Evolutionary conservation across 2,888 invertebrate genomes (phyloP), one percentile per base, ranked within the genome.

Genomic region (Nipponacmea schrenckii): DNA sequence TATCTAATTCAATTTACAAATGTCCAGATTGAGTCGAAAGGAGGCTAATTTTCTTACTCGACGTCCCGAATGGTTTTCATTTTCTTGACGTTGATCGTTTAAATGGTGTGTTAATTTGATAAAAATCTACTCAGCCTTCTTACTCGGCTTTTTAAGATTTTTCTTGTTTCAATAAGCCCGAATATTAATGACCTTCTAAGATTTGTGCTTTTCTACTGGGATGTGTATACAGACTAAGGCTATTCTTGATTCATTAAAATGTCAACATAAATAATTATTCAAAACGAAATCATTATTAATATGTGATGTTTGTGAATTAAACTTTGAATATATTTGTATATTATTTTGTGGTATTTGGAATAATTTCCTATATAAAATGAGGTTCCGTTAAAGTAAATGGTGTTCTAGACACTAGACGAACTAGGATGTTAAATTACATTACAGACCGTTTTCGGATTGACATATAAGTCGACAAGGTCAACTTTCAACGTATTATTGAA

Each of bases 1-100:
- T 56, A 20, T 56, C 24, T 56, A 56, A 56, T 56, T 56, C 24
- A 56, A 56, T 56, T 56, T 56, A 56, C 56, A 56, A 56, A 56
- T 56, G 20, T 56, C 24, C 24, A 56, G 56, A 56, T 56, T 56
- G 56, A 56, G 56, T 56, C 14, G 56, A 24, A 56, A 20, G 12
- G 56, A 56, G 56, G 24, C 56, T 56, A 56, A 56, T 56, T 56
- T 56, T 56, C 56, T 56, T 24, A 12, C 56, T 56, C 56, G 17
- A 20, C 24, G 24, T 56, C 24, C 56, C 56, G 20, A 14, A 20
- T 24, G 20, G 56, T 24, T 24, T 56, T 56, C 20, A 56, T 56
- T 24, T 56, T 56, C 39, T 39, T 39, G 39, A 39, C 39, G 8
- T 39, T 39, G 39, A 56, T 24, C 20, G 20, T 20, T 12, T 24